Conservation (phyloP, 2,888 invertebrate genomes). For the Volucella inflata region DNA sequence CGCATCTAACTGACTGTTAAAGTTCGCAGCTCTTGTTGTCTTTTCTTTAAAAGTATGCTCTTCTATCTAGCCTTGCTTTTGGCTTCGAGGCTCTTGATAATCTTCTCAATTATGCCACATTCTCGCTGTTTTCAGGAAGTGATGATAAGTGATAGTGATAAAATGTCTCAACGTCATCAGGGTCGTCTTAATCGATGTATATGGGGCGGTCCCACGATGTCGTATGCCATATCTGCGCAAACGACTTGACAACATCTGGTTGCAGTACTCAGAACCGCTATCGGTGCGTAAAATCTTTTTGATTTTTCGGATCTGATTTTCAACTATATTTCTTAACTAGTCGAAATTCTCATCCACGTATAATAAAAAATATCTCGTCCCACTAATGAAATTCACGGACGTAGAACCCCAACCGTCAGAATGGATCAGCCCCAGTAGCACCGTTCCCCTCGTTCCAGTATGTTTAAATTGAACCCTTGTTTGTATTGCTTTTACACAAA, state of each 20-base stretch:
- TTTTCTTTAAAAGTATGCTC: no score
- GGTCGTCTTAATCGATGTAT: no score
- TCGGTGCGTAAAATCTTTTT: constrained; percentile 34
- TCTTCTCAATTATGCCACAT: no score
- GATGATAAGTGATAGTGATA: no score
- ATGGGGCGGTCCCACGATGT: constrained; percentile 25
- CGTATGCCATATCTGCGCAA: constrained; percentile 2
- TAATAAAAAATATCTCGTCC: constrained; percentile 79
- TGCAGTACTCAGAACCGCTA: constrained; percentile 39
- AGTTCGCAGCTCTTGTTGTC: no score
- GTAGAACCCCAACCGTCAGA: constrained; percentile 40
- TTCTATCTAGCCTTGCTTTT: no score
- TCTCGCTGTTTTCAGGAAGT: no score
- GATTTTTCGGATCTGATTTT: constrained; percentile 64
- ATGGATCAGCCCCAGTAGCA: no score
- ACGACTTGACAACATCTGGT: neutral
- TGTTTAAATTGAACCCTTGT: constrained; percentile 8
- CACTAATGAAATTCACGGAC: constrained; percentile 69
- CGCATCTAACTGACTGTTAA: no score
- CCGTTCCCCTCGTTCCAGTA: constrained; percentile 18
- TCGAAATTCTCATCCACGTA: constrained; percentile 79
- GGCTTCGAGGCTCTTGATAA: no score
- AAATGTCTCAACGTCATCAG: no score
- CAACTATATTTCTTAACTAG: constrained; percentile 58
- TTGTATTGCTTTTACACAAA: constrained; percentile 23